These are phyloP conservation scores for Icerya purchasi DNA, from an alignment of 2,888 invertebrate genomes.

Conservation along the genomic window DNA sequence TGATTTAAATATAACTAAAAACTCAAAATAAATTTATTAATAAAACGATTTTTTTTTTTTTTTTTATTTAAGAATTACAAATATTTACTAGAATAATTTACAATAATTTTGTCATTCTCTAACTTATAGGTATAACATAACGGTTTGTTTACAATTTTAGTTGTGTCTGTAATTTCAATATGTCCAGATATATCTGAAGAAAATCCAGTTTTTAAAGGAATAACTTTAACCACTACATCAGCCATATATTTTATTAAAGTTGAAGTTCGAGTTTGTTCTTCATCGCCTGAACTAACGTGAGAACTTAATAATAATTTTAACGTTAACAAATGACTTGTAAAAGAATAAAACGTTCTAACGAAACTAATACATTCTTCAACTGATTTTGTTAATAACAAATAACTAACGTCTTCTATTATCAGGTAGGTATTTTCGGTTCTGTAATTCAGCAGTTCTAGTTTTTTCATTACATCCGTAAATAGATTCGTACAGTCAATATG, in stretches of 20 bases:
- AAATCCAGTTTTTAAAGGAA: slow-evolving; percentile 7
- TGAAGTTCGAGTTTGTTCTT: slow-evolving; percentile 2
- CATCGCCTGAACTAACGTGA: slow-evolving; percentile 1
- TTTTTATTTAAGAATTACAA: too few species aligned
- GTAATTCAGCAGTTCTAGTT: neutral
- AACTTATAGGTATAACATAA: slow-evolving; percentile 3
- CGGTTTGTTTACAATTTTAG: neutral
- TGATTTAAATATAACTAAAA: too few species aligned
- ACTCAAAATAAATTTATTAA: too few species aligned
- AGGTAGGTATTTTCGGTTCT: slow-evolving; percentile 1
- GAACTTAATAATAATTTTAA: slow-evolving; percentile 5
- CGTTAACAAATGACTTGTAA: neutral
- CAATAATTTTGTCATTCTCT: slow-evolving; percentile 4
- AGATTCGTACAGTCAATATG: neutral
- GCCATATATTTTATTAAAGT: slow-evolving; percentile 2
- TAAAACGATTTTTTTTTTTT: too few species aligned
- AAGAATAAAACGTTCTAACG: neutral
- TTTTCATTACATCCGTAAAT: neutral
- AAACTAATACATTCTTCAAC: slow-evolving; percentile 8
- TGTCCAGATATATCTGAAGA: slow-evolving; percentile 11
- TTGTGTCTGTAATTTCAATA: slow-evolving; percentile 3
- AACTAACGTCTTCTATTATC: slow-evolving; percentile 11
- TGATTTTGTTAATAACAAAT: slow-evolving; percentile 1
- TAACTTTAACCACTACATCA: slow-evolving; percentile 1
- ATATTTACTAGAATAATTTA: too few species aligned